Conservation (phyloP, 2,888 invertebrate genomes). For the Melinaea marsaeus region DNA sequence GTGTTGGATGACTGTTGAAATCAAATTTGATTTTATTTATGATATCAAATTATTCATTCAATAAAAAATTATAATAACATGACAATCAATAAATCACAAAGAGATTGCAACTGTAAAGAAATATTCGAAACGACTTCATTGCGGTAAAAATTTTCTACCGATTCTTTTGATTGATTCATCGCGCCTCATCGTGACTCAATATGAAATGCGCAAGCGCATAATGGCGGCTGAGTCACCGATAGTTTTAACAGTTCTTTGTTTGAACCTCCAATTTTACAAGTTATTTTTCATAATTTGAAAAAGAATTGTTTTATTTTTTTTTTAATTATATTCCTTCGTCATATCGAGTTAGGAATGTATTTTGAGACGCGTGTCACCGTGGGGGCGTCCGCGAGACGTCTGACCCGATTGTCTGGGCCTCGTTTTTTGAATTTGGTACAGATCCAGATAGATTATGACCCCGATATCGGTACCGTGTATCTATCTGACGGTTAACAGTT, state of each 20-base stretch:
- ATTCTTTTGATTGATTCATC: slow-evolving; percentile 24
- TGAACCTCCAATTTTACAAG: neutral
- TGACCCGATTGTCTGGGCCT: too few species aligned
- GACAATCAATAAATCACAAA: neutral
- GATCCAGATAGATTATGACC: too few species aligned
- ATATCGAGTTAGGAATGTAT: neutral
- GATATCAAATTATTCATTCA: too few species aligned
- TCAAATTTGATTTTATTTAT: too few species aligned
- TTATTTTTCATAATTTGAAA: neutral
- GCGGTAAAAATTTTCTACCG: slow-evolving; percentile 4
- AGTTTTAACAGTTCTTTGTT: slow-evolving; percentile 15
- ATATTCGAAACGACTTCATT: neutral
- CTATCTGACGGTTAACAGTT: too few species aligned
- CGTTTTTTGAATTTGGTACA: too few species aligned
- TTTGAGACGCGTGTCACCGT: too few species aligned
- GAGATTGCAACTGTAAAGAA: neutral
- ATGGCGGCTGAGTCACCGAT: slow-evolving; percentile 24
- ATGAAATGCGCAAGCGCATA: slow-evolving; percentile 22
- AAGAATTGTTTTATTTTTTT: neutral
- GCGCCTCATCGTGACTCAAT: slow-evolving; percentile 25
- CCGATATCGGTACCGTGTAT: too few species aligned
- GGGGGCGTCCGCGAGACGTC: too few species aligned
- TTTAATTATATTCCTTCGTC: neutral
- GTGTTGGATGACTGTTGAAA: too few species aligned
- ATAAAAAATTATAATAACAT: neutral